phyloP scores from a whole-genome alignment of 2,888 invertebrate genomes.

The Tetheella fluctuosa region DNA sequence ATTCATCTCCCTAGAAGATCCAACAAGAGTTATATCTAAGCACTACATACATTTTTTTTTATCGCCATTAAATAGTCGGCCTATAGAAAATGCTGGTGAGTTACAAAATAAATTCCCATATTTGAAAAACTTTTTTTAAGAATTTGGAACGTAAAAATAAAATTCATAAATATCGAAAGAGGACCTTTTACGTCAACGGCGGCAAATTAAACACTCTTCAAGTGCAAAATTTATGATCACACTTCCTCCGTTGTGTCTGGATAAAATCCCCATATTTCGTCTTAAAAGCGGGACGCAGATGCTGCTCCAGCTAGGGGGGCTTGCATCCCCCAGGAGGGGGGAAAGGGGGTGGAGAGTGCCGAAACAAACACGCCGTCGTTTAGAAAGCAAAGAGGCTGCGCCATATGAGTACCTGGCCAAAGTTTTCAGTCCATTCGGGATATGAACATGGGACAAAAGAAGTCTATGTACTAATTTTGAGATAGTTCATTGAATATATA shows the following conservation, averaged over 20 bases:
- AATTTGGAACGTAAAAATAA: neutral
- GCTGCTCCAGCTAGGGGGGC: conserved; percentile 49
- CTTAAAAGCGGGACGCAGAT: conserved; percentile 55
- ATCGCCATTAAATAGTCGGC: too few relatives aligned
- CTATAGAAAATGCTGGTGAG: too few relatives aligned
- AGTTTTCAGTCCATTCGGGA: neutral
- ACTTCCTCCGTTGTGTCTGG: conserved; percentile 34
- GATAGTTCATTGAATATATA: neutral
- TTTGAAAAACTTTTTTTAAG: too few relatives aligned
- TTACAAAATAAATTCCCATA: too few relatives aligned
- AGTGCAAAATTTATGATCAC: conserved; percentile 40
- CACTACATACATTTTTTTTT: too few relatives aligned
- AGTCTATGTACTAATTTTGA: neutral
- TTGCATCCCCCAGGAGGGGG: conserved; percentile 34
- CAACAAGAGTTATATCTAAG: too few relatives aligned
- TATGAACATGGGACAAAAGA: neutral
- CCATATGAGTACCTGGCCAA: neutral
- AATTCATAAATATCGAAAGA: neutral
- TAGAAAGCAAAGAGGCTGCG: conserved; percentile 35
- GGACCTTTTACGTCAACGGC: conserved; percentile 4
- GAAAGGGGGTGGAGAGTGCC: conserved; percentile 38
- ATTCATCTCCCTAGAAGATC: too few relatives aligned
- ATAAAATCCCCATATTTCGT: conserved; percentile 47
- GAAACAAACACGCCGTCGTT: conserved; percentile 61
- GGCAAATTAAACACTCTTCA: conserved; percentile 9